Conservation (phyloP, 2,888 invertebrate genomes). For the Megaustenia siamemsis region DNA sequence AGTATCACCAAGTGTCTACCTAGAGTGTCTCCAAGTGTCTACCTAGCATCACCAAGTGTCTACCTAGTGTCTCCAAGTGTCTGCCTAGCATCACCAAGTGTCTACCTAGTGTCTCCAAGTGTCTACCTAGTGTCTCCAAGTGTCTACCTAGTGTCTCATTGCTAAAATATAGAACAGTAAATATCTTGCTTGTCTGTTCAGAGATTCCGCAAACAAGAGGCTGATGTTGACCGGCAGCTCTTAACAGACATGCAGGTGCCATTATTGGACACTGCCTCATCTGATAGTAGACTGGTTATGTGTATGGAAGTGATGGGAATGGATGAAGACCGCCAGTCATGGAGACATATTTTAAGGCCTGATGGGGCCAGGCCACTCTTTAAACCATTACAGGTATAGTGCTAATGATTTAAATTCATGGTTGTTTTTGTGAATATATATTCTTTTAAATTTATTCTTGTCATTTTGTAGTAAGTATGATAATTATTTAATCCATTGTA, state of each 20-base stretch:
- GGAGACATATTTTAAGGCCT: conserved; percentile 49
- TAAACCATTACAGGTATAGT: conserved; percentile 50
- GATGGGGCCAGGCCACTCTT: conserved; percentile 47
- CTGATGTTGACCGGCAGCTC: conserved; percentile 50
- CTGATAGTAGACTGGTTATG: conserved; percentile 51
- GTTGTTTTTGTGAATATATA: too few relatives aligned
- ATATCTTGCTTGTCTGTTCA: background rate
- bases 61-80: too few relatives aligned
- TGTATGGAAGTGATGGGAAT: conserved; percentile 50
- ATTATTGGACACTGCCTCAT: conserved; percentile 43
- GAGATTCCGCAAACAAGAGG: conserved; percentile 49
- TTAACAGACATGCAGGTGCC: conserved; percentile 52
- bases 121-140: too few relatives aligned
- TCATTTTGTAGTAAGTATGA: too few relatives aligned
- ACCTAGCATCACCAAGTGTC: too few relatives aligned
- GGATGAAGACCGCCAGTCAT: conserved; percentile 33
- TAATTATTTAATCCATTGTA: too few relatives aligned
- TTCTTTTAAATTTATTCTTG: too few relatives aligned
- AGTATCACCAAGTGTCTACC: too few relatives aligned
- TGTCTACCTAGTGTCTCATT: background rate
- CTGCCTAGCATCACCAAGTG: too few relatives aligned
- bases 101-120: too few relatives aligned
- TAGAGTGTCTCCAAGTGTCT: too few relatives aligned
- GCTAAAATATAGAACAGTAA: background rate
- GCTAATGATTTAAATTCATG: too few relatives aligned